Evolutionary conservation across 2,797 vertebrate genomes (phyloP).

Genomic region (Oryzias dopingdopingensis): DNA sequence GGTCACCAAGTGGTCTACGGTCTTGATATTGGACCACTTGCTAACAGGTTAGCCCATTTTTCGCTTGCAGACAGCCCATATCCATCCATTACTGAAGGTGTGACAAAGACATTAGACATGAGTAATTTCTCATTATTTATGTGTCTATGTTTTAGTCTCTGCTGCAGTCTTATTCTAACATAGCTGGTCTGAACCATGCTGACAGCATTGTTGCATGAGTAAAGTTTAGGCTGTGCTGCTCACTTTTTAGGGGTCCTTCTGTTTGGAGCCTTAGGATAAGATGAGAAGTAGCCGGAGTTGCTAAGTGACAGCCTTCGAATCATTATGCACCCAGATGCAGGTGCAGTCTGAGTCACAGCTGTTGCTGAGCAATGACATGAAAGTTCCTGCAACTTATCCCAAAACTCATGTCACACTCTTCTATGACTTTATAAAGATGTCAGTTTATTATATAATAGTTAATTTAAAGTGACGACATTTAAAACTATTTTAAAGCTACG

Average conservation of each 20-base stretch:
- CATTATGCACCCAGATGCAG: neutral
- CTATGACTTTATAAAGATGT: neutral
- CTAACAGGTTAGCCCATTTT: too few species aligned
- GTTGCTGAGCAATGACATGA: constrained; percentile 1
- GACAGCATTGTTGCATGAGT: too few species aligned
- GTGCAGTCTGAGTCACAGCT: neutral
- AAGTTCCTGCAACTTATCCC: neutral
- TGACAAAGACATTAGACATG: too few species aligned
- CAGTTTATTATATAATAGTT: neutral
- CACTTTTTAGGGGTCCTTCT: neutral
- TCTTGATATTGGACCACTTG: too few species aligned
- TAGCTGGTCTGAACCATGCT: too few species aligned
- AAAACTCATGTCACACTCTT: neutral
- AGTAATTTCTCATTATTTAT: too few species aligned
- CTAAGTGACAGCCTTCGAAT: neutral
- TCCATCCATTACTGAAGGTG: too few species aligned
- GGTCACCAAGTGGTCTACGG: too few species aligned
- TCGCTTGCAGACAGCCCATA: too few species aligned
- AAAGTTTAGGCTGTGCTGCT: too few species aligned
- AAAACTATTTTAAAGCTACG: neutral
- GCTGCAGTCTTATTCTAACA: too few species aligned
- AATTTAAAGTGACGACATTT: neutral
- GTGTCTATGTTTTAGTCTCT: too few species aligned
- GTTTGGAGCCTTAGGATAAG: neutral
- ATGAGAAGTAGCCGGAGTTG: neutral